Base-by-base conservation (phyloP, 2,888 invertebrate genomes). In the Selenia dentaria region DNA sequence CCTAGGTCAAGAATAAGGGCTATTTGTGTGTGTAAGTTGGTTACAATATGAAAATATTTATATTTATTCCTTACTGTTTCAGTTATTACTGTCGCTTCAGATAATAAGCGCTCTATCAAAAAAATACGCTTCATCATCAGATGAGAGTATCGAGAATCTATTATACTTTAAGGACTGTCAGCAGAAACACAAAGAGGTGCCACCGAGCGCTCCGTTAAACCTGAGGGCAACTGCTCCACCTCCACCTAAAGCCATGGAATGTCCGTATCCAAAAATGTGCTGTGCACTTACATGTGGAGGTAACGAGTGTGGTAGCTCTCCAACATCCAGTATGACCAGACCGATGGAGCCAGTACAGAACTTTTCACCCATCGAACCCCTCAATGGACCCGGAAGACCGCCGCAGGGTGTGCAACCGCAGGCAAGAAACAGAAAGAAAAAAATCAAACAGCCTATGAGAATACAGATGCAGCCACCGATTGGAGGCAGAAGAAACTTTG, bases 71-170 rank as follows among this genome's bases (percentile, higher is more conserved):
- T n/a, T n/a, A n/a, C n/a, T n/a, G 22, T 79, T 76, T 4, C 74
- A 87, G 86, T 58, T 82, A 37, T 28, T 79, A 44, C 56, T 83
- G 38, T 51, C 62, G 9, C 46, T 82, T 1, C 74, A 78, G 25
- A 51, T 79, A 24, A 57, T 73, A 1, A 51, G 53, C 24, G 57
- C 62, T 1, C 5, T 66, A 0, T 52, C 79, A 11, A 79, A 64
- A 33, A 67, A 65, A 25, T 54, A 68, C 32, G 39, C 35, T 0
- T 74, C 72, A 2, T 72, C 80, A 1, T 83, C 83, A 11, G 86
- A 79, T 1, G 84, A 86, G 41, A 86, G 84, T 32, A 81, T 89
- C 29, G 89, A 88, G 32, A 87, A 89, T 29, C 69, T 90, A 1
- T 54, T 90, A 0, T 88, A 86, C 51, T 88, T 74, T 54, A 79